Evolutionary conservation across 2,888 invertebrate genomes (phyloP).

Genomic region (Neoitamus cyanurus): DNA sequence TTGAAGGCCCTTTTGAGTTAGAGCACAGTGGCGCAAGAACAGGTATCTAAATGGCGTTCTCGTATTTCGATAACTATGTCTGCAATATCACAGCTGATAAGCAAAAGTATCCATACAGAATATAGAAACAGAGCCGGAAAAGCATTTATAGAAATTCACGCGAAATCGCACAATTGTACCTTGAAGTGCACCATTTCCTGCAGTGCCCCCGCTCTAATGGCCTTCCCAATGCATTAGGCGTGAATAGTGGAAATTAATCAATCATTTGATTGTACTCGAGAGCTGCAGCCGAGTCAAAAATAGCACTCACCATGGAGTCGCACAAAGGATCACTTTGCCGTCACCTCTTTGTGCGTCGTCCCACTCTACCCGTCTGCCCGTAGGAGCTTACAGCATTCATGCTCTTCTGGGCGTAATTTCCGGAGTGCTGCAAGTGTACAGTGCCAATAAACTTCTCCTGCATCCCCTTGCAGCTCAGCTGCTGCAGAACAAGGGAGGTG

Average conservation of each 20-base stretch:
- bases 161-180: neutral
- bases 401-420: constrained; percentile 13
- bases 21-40: no score
- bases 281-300: neutral
- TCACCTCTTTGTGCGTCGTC: neutral
- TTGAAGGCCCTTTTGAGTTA: no score
- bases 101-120: no score
- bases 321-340: neutral
- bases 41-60: no score
- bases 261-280: neutral
- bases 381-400: neutral
- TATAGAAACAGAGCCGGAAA: no score
- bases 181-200: neutral
- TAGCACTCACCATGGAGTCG: neutral
- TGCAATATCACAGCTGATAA: no score
- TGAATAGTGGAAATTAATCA: neutral
- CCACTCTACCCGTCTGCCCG: neutral
- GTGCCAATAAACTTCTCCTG: constrained; percentile 18
- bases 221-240: neutral
- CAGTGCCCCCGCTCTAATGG: neutral
- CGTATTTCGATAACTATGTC: no score
- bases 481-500: neutral
- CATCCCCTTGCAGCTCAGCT: neutral
- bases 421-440: neutral
- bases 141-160: no score